These are phyloP conservation scores for Dasypogon diadema DNA, from an alignment of 2,888 invertebrate genomes.

Conservation along the genomic window DNA sequence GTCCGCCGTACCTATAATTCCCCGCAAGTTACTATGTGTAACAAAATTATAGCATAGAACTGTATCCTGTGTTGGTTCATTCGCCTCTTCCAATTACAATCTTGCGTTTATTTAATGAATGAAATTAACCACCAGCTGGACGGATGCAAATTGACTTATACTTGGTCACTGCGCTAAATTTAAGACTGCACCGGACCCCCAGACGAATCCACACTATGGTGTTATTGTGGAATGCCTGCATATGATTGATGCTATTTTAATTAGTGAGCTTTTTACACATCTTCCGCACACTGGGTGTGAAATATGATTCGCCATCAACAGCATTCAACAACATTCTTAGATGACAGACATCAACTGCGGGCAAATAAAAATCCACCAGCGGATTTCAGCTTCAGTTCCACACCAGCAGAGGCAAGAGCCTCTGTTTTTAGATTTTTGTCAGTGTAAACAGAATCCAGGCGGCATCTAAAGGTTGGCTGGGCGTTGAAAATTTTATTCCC, in stretches of 20 bases:
- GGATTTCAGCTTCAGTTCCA: slow-evolving; percentile 1
- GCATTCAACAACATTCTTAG: not conserved
- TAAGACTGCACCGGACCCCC: not conserved
- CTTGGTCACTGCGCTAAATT: not conserved
- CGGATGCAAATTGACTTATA: not conserved
- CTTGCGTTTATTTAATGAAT: not conserved
- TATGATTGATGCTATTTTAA: slow-evolving; percentile 39
- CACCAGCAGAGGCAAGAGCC: no score
- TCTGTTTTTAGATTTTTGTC: slow-evolving; percentile 15
- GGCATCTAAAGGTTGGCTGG: slow-evolving; percentile 11
- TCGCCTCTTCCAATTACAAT: no score
- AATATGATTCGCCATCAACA: not conserved
- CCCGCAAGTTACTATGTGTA: no score
- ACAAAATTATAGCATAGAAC: no score
- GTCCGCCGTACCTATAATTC: no score
- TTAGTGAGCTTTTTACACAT: slow-evolving; percentile 11
- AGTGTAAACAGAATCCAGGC: not conserved
- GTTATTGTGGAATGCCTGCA: slow-evolving; percentile 7
- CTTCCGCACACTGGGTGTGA: slow-evolving; percentile 1
- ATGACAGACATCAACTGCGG: not conserved
- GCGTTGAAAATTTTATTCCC: slow-evolving; percentile 30
- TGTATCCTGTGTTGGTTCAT: no score
- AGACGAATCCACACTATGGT: not conserved
- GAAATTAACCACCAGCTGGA: not conserved
- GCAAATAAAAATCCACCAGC: not conserved